Evolutionary conservation across 2,113 vertebrate species (phyloP).

Genomic region (Casuarius casuarius): DNA sequence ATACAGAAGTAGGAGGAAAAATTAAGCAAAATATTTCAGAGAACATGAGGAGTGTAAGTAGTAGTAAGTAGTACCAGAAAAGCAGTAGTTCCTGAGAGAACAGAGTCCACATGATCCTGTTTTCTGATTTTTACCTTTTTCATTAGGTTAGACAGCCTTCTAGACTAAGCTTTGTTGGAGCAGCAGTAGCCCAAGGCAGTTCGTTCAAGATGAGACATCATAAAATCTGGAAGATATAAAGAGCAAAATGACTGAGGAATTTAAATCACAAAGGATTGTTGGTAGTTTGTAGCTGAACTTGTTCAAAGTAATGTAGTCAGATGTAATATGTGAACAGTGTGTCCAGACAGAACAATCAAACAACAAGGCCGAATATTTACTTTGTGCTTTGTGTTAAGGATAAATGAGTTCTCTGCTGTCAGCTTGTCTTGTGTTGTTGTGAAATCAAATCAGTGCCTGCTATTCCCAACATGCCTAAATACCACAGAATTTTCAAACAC

Average conservation of each 20-base stretch:
- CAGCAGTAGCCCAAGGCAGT: not conserved
- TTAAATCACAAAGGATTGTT: slow-evolving; percentile 31
- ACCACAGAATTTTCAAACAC: slow-evolving; percentile 10
- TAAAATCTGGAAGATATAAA: slow-evolving; percentile 17
- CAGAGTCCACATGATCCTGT: not conserved
- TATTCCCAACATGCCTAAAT: slow-evolving; percentile 2
- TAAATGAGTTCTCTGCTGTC: slow-evolving; percentile 55
- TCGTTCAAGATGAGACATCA: not conserved
- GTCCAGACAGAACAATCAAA: slow-evolving; percentile 58
- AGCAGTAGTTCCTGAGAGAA: not conserved
- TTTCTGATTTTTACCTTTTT: slow-evolving; percentile 34
- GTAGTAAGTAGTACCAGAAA: not conserved
- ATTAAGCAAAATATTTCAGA: not conserved
- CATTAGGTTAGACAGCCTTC: not conserved
- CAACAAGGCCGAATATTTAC: slow-evolving; percentile 62
- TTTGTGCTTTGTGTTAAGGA: slow-evolving; percentile 40
- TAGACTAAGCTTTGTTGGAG: not conserved
- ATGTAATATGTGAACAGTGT: not conserved
- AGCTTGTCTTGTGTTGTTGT: not conserved
- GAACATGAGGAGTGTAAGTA: not conserved
- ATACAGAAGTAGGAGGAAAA: not conserved
- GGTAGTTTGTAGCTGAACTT: slow-evolving; percentile 1
- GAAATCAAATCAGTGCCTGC: slow-evolving; percentile 10
- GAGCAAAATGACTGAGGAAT: slow-evolving; percentile 27
- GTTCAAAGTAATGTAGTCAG: slow-evolving; percentile 14